Percentiles rank a stretch among this genome's conserved stretches.
Evolutionary conservation across 2,888 invertebrate genomes (phyloP).

Genomic region (Cheiracanthium punctorium): DNA sequence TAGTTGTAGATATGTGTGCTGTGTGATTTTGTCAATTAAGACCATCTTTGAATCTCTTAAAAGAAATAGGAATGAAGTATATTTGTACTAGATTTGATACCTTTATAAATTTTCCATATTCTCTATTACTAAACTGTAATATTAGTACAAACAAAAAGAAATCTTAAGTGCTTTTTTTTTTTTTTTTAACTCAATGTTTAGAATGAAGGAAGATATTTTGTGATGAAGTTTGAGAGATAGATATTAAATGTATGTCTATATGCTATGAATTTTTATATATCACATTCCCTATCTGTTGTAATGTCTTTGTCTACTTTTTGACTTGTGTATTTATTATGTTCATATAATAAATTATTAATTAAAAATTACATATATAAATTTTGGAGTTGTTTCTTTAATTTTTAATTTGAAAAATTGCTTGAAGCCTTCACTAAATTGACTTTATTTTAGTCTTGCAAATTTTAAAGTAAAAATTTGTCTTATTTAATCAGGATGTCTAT

Average conservation of each 20-base stretch:
- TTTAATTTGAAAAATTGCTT: too few species aligned
- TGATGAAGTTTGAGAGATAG: slow-evolving; percentile 25
- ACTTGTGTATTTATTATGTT: slow-evolving; percentile 11
- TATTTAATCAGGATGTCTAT: too few species aligned
- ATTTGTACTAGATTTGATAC: slow-evolving; percentile 65
- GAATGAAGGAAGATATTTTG: slow-evolving; percentile 58
- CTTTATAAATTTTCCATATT: slow-evolving; percentile 32
- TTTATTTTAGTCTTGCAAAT: too few species aligned
- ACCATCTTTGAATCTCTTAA: slow-evolving; percentile 20
- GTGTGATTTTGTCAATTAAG: not conserved
- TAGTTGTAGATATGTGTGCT: not conserved
- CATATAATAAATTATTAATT: slow-evolving; percentile 8
- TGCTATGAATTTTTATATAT: slow-evolving; percentile 49
- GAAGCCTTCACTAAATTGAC: too few species aligned
- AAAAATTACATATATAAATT: not conserved
- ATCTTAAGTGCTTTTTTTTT: slow-evolving; percentile 28
- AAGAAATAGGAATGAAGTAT: slow-evolving; percentile 29
- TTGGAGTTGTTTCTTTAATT: too few species aligned
- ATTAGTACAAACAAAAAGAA: slow-evolving; percentile 54
- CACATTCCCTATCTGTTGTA: slow-evolving; percentile 58
- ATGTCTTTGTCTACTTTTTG: slow-evolving; percentile 38
- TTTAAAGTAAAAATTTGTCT: too few species aligned
- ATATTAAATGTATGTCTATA: slow-evolving; percentile 20
- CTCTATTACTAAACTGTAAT: slow-evolving; percentile 31
- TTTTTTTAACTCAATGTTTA: slow-evolving; percentile 29